A percentile compares a stretch with the other conserved stretches of the same genome.
Conservation (phyloP, 2,113 vertebrate species). For the Laticauda laticaudata region DNA sequence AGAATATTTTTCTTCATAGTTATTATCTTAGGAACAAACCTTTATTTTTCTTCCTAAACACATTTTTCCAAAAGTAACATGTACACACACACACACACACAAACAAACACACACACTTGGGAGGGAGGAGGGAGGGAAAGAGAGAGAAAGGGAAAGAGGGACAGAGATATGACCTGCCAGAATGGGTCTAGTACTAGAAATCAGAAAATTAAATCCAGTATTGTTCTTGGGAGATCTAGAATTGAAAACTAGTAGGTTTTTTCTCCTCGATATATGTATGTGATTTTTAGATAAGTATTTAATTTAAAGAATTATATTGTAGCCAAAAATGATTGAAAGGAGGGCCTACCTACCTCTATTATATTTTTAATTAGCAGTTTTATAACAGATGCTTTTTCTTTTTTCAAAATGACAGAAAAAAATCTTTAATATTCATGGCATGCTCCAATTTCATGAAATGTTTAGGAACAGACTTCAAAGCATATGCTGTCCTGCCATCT, state of each 20-base stretch:
- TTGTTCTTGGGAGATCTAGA: background rate
- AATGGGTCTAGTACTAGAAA: background rate
- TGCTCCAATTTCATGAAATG: background rate
- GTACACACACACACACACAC: background rate
- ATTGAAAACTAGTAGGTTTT: background rate
- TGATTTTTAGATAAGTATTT: background rate
- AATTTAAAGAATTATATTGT: background rate
- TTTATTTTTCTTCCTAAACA: background rate
- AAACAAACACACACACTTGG: too few species aligned
- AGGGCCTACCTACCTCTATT: background rate
- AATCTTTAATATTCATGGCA: background rate
- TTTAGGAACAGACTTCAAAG: background rate
- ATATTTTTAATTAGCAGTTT: background rate
- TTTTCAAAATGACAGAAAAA: background rate
- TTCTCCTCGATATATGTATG: background rate
- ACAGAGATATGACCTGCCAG: background rate
- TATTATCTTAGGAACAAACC: background rate
- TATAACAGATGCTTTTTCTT: background rate
- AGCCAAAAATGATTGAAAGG: background rate
- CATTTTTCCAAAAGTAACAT: background rate
- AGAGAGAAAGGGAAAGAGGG: too few species aligned
- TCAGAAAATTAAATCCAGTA: background rate
- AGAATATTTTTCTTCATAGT: background rate
- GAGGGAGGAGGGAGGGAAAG: too few species aligned
- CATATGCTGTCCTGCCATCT: background rate